A percentile compares a stretch with the other conserved stretches of the same genome.
These are phyloP conservation scores for Clarias macrocephalus DNA, from an alignment of 2,113 vertebrate genomes.

Conservation along the genomic window DNA sequence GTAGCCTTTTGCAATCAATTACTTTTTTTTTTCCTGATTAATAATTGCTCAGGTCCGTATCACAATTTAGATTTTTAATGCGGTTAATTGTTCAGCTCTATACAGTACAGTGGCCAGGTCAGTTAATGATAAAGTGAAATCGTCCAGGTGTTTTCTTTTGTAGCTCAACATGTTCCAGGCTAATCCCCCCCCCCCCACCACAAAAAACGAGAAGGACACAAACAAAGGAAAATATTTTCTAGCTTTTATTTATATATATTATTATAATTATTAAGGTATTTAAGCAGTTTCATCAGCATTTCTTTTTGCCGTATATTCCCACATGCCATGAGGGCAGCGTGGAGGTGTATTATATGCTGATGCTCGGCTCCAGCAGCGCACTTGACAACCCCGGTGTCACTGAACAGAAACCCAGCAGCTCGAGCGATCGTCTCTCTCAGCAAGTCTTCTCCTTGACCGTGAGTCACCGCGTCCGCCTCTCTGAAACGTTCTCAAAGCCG, in stretches of 20 bases:
- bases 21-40: too few species aligned
- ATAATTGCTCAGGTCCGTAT: too few species aligned
- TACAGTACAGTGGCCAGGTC: neutral
- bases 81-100: too few species aligned
- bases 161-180: neutral
- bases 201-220: neutral
- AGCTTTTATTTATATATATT: too few species aligned
- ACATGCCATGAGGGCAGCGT: neutral
- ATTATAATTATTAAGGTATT: too few species aligned
- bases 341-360: neutral
- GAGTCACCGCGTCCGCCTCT: conserved; percentile 32
- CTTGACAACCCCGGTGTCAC: neutral
- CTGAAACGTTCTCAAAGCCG: conserved; percentile 7
- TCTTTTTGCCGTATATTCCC: neutral
- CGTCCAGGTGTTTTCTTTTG: neutral
- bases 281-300: neutral
- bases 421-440: neutral
- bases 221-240: neutral
- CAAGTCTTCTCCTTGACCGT: conserved; percentile 6
- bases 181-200: neutral
- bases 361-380: neutral
- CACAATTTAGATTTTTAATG: too few species aligned
- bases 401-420: neutral
- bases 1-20: too few species aligned
- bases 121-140: neutral